Evolutionary conservation across 2,113 vertebrate species (phyloP).

Genomic region (Hydropotes inermis): DNA sequence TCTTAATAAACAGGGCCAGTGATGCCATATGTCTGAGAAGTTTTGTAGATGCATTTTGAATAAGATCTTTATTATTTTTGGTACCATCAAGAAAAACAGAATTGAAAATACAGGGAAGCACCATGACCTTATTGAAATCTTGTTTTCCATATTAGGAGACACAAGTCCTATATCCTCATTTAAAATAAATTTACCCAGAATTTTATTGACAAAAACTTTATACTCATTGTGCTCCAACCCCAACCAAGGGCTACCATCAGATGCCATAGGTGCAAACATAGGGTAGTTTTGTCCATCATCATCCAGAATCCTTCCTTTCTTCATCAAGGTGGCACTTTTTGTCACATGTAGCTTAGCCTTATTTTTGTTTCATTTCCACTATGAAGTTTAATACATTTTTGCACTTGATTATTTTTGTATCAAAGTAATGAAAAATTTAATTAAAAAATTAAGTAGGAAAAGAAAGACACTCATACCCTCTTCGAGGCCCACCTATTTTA

Average conservation of each 20-base stretch:
- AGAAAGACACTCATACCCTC: background rate
- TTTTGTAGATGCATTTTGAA: background rate
- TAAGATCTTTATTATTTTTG: background rate
- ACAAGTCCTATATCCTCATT: background rate
- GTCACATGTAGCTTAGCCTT: background rate
- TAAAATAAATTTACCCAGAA: background rate
- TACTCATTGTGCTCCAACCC: fast-evolving
- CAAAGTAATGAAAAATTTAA: background rate
- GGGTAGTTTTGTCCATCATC: background rate
- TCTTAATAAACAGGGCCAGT: background rate
- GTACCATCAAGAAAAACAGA: background rate
- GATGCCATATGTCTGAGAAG: background rate
- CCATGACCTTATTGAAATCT: background rate
- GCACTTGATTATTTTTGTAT: background rate
- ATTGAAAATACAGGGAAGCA: background rate
- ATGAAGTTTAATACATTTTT: background rate
- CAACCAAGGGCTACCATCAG: background rate
- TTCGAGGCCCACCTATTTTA: background rate
- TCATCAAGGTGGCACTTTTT: background rate
- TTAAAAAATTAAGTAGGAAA: background rate
- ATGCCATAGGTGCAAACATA: background rate
- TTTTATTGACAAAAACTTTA: background rate
- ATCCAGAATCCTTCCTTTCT: background rate
- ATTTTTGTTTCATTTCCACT: background rate
- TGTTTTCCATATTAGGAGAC: background rate